Base-by-base conservation (phyloP, 1,140 invertebrate species). In the Daktulosphaira vitifoliae region DNA sequence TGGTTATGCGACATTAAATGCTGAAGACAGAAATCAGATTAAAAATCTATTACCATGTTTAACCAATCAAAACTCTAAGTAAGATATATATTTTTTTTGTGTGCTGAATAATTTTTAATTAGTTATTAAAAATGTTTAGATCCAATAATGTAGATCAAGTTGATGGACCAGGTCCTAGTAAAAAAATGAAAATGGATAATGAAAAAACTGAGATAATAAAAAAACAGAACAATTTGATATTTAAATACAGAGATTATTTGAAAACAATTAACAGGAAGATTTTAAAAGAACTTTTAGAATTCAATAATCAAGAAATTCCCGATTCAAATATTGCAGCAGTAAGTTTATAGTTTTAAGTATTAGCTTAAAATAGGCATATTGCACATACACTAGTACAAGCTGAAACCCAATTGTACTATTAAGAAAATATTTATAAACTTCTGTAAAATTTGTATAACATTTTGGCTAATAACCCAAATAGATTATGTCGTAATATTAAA, bases 201-300 rank as follows among this genome's bases (percentile, higher is more conserved):
- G 69, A 73, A 48, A 70, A 78, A 16, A 75, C 80, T 6, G 80
- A 83, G 62, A 3, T n/a, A 33, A 73, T 86, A 39, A 81, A 86
- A 70, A 81, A 85, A 67, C 92, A 97, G 77, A 92, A 83, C 70
- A 82, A 90, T 70, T 71, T 81, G n/a, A 78, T 92, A 29, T 94
- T 86, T 75, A 82, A 84, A 68, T 81, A 84, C 44, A 75, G 81
- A 68, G 85, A 87, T 71, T 67, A 75, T 11, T 70, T 90, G 9
- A 74, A 78, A 67, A 71, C 71, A 38, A 71, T 78, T 15, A 72
- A 48, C 1, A 86, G 84, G 71, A 71, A 72, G 16, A 77, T 87
- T 26, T 74, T 92, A 51, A 75, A 79, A 39, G 67, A 74, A 2
- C 71, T 96, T 26, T 76, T 96, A 13, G 80, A 85, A 70, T 71